A percentile compares a stretch with the other conserved stretches of the same genome.
Evolutionary conservation across 2,888 invertebrate genomes (phyloP).

Genomic region (Orthosia gothica): DNA sequence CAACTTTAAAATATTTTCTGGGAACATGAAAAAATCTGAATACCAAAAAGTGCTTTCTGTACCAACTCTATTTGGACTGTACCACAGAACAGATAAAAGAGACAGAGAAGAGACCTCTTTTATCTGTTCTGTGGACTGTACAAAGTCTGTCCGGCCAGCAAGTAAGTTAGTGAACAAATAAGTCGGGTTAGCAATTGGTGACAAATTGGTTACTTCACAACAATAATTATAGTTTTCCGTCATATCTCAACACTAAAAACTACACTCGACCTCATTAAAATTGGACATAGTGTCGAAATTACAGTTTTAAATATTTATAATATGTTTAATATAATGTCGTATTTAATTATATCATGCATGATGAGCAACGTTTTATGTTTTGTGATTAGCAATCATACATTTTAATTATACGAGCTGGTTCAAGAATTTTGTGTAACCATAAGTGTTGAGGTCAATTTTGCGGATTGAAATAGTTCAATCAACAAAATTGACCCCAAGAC

Average conservation of each 20-base stretch:
- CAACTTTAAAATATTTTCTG: no score
- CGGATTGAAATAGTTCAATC: background rate
- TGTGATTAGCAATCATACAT: slow-evolving; percentile 39
- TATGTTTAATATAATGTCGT: slow-evolving; percentile 13
- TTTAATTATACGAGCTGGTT: slow-evolving; percentile 26
- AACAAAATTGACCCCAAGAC: no score
- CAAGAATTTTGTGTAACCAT: slow-evolving; percentile 10
- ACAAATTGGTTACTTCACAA: no score
- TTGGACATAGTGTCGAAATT: slow-evolving; percentile 18
- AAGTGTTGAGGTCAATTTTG: slow-evolving; percentile 15
- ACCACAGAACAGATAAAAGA: no score
- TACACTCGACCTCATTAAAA: slow-evolving; percentile 14
- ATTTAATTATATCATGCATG: slow-evolving; percentile 39
- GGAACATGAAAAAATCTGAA: no score
- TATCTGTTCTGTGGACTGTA: no score
- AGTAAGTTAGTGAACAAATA: no score
- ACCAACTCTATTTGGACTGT: no score
- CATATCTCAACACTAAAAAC: slow-evolving; percentile 2
- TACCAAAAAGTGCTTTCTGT: no score
- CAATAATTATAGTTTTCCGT: background rate
- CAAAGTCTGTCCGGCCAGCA: no score
- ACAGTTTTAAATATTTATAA: slow-evolving; percentile 39
- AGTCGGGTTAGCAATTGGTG: no score
- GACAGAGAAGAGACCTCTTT: no score
- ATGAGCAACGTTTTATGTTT: slow-evolving; percentile 27